phyloP scores from a whole-genome alignment of 1,140 invertebrate species.

The Drosophila pallidifrons region DNA sequence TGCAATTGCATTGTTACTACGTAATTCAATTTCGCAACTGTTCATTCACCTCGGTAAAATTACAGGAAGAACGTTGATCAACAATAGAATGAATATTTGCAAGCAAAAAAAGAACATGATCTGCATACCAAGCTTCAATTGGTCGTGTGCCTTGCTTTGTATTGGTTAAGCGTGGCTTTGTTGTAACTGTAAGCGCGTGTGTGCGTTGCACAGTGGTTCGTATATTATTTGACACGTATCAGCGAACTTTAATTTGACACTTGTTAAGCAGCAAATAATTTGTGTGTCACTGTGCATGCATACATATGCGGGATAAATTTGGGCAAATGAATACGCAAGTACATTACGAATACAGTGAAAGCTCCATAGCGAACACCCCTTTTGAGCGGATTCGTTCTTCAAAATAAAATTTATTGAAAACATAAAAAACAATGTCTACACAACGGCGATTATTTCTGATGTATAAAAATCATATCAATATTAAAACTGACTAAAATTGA shows the following conservation, averaged over 20 bases:
- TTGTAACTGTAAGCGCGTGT: neutral
- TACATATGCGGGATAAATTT: slow-evolving; percentile 1
- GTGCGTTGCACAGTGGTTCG: no score
- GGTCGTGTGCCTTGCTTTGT: slow-evolving; percentile 20
- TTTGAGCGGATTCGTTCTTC: no score
- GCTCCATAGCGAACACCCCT: no score
- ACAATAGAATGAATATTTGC: slow-evolving; percentile 12
- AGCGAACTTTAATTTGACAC: no score
- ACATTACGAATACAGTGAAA: neutral
- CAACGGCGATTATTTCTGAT: no score
- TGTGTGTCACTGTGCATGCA: no score
- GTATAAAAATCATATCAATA: neutral
- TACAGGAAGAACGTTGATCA: neutral
- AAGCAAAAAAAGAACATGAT: neutral
- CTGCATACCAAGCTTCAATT: slow-evolving; percentile 19
- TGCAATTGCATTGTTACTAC: neutral
- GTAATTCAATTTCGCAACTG: neutral
- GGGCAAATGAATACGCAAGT: slow-evolving; percentile 26
- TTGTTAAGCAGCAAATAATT: no score
- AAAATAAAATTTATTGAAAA: no score
- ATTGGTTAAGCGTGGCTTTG: slow-evolving; percentile 24
- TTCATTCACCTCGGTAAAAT: slow-evolving; percentile 2
- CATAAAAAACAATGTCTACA: no score
- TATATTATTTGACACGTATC: no score
- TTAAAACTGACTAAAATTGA: no score